These are phyloP conservation scores for Pseudolaguvia tuberculata DNA, from an alignment of 2,113 vertebrate species.

Conservation along the genomic window DNA sequence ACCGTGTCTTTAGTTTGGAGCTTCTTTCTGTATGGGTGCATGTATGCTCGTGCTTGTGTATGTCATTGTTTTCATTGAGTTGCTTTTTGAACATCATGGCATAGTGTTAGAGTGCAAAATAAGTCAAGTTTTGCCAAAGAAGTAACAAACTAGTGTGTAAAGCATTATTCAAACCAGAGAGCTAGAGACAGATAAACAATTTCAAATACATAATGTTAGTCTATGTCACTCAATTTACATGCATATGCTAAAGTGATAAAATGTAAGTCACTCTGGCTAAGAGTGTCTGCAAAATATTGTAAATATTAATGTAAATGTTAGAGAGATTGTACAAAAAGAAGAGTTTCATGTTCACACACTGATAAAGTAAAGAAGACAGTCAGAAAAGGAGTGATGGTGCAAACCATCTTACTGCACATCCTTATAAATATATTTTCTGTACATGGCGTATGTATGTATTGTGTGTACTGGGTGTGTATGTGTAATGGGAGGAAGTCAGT, in stretches of 20 bases:
- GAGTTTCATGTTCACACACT: neutral
- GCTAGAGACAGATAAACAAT: neutral
- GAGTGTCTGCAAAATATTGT: no score
- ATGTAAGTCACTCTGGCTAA: no score
- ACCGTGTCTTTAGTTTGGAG: neutral
- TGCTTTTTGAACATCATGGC: neutral
- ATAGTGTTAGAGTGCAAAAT: neutral
- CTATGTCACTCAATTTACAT: neutral
- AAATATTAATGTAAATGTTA: neutral
- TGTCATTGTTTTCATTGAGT: neutral
- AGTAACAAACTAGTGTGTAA: no score
- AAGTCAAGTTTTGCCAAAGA: neutral
- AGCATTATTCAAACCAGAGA: neutral
- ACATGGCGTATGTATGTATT: constrained; percentile 3
- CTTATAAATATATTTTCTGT: neutral
- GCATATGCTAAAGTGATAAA: neutral
- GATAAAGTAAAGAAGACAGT: neutral
- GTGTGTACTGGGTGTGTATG: constrained; percentile 12
- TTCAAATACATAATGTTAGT: neutral
- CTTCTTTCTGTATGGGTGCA: neutral
- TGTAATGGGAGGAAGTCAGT: constrained; percentile 35
- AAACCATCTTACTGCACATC: neutral
- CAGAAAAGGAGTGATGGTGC: neutral
- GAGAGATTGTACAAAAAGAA: neutral
- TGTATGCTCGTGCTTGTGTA: neutral